Percentiles rank a stretch among this genome's conserved stretches.
phyloP scores from a whole-genome alignment of 2,797 vertebrate genomes.

The Syncerus caffer region DNA sequence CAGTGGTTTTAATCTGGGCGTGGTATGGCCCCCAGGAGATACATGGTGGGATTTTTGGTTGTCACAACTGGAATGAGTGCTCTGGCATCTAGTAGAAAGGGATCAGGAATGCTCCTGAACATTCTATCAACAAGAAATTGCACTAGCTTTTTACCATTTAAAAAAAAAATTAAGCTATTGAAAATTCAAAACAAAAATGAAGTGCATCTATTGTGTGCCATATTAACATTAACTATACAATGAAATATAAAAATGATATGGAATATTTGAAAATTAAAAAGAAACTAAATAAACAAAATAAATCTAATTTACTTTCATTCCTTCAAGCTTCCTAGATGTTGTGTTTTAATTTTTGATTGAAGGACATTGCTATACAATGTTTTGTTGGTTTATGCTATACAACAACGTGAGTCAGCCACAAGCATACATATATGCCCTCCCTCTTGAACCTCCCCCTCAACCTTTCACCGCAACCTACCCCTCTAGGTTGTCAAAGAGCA shows the following conservation, averaged over 20 bases:
- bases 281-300: not conserved
- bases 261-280: not conserved
- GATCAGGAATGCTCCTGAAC: not conserved
- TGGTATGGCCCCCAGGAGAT: not conserved
- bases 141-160: not conserved
- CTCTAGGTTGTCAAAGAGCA: not conserved
- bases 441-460: not conserved
- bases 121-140: not conserved
- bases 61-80: not conserved
- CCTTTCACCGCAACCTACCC: not conserved
- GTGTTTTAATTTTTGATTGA: not conserved
- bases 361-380: not conserved
- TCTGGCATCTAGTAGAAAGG: not conserved
- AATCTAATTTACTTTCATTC: not conserved
- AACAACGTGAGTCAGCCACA: not conserved
- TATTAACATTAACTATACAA: not conserved
- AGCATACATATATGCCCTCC: not conserved
- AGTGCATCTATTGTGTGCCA: not conserved
- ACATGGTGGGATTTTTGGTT: not conserved
- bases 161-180: not conserved
- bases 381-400: not conserved
- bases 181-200: not conserved
- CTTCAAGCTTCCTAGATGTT: not conserved
- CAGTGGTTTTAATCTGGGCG: not conserved
- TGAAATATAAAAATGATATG: not conserved